A percentile compares a stretch with the other conserved stretches of the same genome.
These are phyloP conservation scores for Benitochromis conjunctus DNA, from an alignment of 2,113 vertebrate species.

Conservation along the genomic window DNA sequence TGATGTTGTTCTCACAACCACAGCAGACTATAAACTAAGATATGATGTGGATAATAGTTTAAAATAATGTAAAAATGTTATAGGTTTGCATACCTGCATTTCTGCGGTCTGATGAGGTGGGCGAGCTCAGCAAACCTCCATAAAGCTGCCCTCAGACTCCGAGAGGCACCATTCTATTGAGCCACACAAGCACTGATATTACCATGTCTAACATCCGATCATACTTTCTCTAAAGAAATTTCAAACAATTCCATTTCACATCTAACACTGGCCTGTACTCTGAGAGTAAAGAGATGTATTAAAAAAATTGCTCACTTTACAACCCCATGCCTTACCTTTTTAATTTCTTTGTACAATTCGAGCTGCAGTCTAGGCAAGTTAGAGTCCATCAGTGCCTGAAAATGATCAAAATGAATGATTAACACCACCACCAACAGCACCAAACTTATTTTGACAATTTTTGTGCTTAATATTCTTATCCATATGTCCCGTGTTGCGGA, in stretches of 20 bases:
- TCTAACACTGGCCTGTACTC: neutral
- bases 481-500: neutral
- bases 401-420: neutral
- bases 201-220: neutral
- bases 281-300: neutral
- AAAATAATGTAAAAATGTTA: neutral
- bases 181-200: neutral
- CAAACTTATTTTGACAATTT: neutral
- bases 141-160: constrained; percentile 92
- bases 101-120: constrained; percentile 94
- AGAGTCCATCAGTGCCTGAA: constrained; percentile 96
- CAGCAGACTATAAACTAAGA: neutral
- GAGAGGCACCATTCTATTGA: constrained; percentile 88
- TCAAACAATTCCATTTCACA: neutral
- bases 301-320: neutral
- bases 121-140: constrained; percentile 97
- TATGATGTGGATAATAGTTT: neutral
- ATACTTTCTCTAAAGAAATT: neutral
- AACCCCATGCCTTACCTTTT: constrained; percentile 80
- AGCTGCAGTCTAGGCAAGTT: constrained; percentile 92
- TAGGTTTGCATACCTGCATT: constrained; percentile 85
- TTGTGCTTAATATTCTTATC: neutral
- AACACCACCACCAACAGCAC: neutral
- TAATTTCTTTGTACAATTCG: constrained; percentile 98
- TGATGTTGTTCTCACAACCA: rapidly evolving